Percentiles rank a stretch among this genome's conserved stretches.
phyloP scores from a whole-genome alignment of 2,888 invertebrate species.

The Lepeophtheirus nordmannii region DNA sequence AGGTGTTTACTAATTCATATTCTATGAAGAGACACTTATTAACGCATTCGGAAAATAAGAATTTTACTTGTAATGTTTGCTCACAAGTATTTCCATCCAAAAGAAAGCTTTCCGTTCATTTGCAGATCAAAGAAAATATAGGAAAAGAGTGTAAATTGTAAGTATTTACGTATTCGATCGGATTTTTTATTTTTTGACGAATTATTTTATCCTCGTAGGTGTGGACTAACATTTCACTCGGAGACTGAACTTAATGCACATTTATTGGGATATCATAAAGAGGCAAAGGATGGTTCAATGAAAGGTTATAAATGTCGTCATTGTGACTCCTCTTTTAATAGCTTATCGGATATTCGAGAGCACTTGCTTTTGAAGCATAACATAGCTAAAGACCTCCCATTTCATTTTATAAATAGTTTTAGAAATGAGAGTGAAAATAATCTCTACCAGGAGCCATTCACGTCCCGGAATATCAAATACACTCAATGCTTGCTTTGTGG shows the following conservation, averaged over 20 bases:
- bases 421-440: background rate
- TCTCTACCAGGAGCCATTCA: background rate
- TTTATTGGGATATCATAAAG: background rate
- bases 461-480: background rate
- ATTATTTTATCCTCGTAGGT: conserved; percentile 1
- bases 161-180: background rate
- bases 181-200: background rate
- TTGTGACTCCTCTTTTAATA: conserved; percentile 11
- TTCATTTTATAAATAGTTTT: conserved; percentile 10
- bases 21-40: conserved; percentile 26
- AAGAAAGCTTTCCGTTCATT: background rate
- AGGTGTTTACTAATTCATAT: conserved; percentile 28
- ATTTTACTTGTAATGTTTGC: background rate
- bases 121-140: conserved; percentile 2
- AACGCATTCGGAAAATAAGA: conserved; percentile 19
- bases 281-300: background rate
- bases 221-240: conserved; percentile 7
- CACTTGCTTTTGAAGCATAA: background rate
- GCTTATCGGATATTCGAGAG: conserved; percentile 8
- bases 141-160: conserved; percentile 5
- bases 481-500: background rate
- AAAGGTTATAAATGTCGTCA: conserved; percentile 11
- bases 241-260: conserved; percentile 1
- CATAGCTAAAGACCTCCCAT: background rate
- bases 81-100: background rate